A percentile compares a stretch with the other conserved stretches of the same genome.
These are phyloP conservation scores for Trissonchulus latispiculum DNA, from an alignment of 2,888 invertebrate species.

Conservation along the genomic window DNA sequence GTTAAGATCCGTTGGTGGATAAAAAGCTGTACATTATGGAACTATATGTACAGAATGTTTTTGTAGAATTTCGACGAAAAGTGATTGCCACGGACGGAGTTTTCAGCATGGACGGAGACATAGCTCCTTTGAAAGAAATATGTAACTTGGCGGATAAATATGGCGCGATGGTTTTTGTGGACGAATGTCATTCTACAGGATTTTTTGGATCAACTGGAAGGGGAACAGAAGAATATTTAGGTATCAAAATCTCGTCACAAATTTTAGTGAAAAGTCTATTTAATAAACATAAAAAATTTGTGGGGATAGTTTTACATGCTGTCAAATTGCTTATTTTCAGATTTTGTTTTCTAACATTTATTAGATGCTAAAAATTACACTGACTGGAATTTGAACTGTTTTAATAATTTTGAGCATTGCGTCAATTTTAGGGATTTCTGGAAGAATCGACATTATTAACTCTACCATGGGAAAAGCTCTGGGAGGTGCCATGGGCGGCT, in stretches of 20 bases:
- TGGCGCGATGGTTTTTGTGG: conserved; percentile 66
- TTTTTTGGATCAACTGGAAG: conserved; percentile 78
- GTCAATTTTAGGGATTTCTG: conserved; percentile 27
- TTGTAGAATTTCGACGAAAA: conserved; percentile 54
- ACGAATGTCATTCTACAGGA: conserved; percentile 84
- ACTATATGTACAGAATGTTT: no score
- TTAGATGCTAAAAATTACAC: no score
- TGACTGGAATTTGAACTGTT: no score
- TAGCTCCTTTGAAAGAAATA: conserved; percentile 64
- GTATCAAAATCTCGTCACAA: no score
- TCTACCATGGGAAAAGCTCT: conserved; percentile 84
- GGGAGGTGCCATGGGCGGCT: conserved; percentile 61
- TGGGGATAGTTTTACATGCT: no score
- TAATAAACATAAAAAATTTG: no score
- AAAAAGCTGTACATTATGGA: no score
- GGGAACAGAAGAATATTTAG: conserved; percentile 73
- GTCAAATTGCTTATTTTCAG: no score
- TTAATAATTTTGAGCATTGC: no score
- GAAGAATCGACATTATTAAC: conserved; percentile 68
- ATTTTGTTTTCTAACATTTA: no score
- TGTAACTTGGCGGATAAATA: conserved; percentile 66
- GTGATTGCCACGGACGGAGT: conserved; percentile 82
- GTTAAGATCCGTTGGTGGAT: no score
- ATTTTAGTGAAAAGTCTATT: no score
- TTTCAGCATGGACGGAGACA: conserved; percentile 87